phyloP scores from a whole-genome alignment of 2,888 invertebrate genomes.

The Homarus gammarus region DNA sequence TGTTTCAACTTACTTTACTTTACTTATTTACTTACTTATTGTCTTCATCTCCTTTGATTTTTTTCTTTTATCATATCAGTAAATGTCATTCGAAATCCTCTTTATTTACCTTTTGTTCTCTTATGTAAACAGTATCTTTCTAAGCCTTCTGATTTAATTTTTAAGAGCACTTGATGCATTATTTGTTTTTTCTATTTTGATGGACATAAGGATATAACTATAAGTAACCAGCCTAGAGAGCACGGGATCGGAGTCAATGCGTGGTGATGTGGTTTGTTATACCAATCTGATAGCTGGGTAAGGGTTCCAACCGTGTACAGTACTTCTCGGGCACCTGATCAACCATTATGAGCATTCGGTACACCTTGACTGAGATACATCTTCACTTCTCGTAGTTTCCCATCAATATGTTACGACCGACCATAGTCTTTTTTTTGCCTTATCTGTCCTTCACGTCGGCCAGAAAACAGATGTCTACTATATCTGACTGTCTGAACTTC shows the following conservation, averaged over 20 bases:
- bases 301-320: constrained; percentile 70
- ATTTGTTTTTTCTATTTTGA: constrained; percentile 49
- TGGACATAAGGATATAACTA: constrained; percentile 33
- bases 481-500: background rate
- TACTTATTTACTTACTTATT: background rate
- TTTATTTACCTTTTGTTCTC: background rate
- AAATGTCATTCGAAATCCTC: background rate
- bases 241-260: constrained; percentile 71
- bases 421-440: background rate
- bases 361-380: background rate
- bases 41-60: constrained; percentile 28
- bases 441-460: background rate
- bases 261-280: constrained; percentile 67
- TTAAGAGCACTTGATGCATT: constrained; percentile 35
- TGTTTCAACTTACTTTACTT: no score
- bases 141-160: background rate
- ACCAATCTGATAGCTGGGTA: constrained; percentile 72
- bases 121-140: background rate
- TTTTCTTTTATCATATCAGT: constrained; percentile 13
- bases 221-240: constrained; percentile 40
- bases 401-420: background rate
- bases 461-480: background rate
- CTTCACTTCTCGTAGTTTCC: background rate
- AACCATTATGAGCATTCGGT: constrained; percentile 49
- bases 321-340: constrained; percentile 47